Base-by-base conservation (phyloP, 1,140 invertebrate species). In the Formica selysi region DNA sequence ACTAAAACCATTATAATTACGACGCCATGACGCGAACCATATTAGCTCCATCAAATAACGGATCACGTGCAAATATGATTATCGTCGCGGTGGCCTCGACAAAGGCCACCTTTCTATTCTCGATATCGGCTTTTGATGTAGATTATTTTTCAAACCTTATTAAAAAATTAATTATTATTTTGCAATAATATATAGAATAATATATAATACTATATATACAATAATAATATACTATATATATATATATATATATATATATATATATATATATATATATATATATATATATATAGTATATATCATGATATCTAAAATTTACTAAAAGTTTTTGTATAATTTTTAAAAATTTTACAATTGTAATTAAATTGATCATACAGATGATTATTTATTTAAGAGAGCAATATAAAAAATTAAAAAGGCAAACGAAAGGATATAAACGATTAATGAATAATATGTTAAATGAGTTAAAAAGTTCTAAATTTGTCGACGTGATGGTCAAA, bases 41-140 rank as follows among this genome's bases (percentile, higher is more conserved):
- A 8, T 68, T 38, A 80, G 48, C 36, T 29, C 2, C 36, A 61
- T 59, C 54, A 61, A 54, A 26, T 38, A 44, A 57, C 5, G 51
- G 26, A 3, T 8, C 19, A 32, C n/a, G 13, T 44, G 65, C 38
- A 61, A 61, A 83, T 74, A 62, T 48, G 16, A 83, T 83, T 74
- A 74, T 80, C 48, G 8, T 54, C 13, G 5, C 32, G n/a, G n/a
- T 62, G 29, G 48, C 2, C 36, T 44, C 6, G 51, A 29, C 16
- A 44, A 71, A 62, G 29, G n/a, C n/a, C n/a, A n/a, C 0, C 32
- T 7, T 4, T 73, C 8, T 61, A 62, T 48, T 61, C 1, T 44
- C n/a, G 7, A 36, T n/a, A 32, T n/a, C 10, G 8, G 0, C 1
- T 61, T 26, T 61, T 11, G 16, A 22, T 70, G 29, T 13, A 4